Conservation (phyloP, 2,113 vertebrate species). For the Calonectris borealis region DNA sequence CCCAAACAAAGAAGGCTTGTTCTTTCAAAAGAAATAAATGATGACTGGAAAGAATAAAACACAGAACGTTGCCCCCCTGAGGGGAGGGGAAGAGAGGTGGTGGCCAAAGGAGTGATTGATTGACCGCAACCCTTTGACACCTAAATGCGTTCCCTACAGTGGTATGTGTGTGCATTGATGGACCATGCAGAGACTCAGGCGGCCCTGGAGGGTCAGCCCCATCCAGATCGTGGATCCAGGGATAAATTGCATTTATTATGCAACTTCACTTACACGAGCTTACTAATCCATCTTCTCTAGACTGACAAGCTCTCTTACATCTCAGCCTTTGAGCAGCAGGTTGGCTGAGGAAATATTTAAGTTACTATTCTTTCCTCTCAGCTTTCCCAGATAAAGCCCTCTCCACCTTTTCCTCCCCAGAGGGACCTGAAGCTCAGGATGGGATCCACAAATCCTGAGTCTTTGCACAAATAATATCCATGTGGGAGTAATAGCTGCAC, state of each 20-base stretch:
- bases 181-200: background rate
- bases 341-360: background rate
- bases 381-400: background rate
- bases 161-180: background rate
- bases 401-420: background rate
- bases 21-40: background rate
- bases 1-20: conserved; percentile 29
- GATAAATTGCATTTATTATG: background rate
- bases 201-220: background rate
- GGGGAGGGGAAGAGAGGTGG: background rate
- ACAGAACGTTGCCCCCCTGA: background rate
- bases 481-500: background rate
- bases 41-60: background rate
- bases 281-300: background rate
- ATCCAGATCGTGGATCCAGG: background rate
- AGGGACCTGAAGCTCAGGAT: background rate
- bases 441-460: background rate
- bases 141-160: background rate
- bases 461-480: background rate
- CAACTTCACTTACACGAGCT: background rate
- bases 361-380: background rate
- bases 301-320: background rate
- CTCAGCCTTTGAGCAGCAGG: background rate
- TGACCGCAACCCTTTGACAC: background rate
- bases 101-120: background rate